These are phyloP conservation scores for Cryptoprocta ferox DNA, from an alignment of 2,797 vertebrate species.

Conservation along the genomic window DNA sequence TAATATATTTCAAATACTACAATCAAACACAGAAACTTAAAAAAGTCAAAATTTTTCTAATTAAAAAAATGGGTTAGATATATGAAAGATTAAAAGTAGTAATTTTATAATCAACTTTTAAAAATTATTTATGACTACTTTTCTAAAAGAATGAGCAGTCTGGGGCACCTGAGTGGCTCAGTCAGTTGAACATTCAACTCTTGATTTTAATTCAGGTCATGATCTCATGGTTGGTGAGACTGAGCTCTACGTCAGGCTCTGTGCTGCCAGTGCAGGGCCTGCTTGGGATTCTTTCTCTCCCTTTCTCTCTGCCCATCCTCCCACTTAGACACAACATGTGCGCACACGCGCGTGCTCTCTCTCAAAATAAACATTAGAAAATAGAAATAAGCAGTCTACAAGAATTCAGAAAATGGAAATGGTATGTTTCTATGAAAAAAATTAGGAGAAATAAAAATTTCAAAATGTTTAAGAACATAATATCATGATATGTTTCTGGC, in stretches of 20 bases:
- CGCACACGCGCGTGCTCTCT: too few relatives aligned
- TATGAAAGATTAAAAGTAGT: neutral
- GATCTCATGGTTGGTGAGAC: too few relatives aligned
- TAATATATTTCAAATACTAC: neutral
- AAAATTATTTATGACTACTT: neutral
- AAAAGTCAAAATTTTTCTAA: neutral
- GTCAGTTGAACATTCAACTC: too few relatives aligned
- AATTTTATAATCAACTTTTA: slow-evolving; percentile 38
- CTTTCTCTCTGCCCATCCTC: too few relatives aligned
- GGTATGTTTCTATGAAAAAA: neutral
- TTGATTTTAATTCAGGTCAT: too few relatives aligned
- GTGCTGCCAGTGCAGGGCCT: too few relatives aligned
- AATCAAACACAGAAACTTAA: slow-evolving; percentile 6
- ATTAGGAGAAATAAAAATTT: neutral
- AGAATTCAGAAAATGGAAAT: neutral
- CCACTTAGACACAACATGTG: too few relatives aligned
- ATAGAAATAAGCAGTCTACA: neutral
- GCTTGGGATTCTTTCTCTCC: too few relatives aligned
- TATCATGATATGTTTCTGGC: neutral
- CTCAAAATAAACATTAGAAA: too few relatives aligned
- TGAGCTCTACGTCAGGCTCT: too few relatives aligned
- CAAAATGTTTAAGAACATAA: neutral
- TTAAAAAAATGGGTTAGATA: slow-evolving; percentile 26
- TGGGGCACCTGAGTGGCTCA: too few relatives aligned
- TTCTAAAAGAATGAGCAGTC: neutral